phyloP scores from a whole-genome alignment of 2,113 vertebrate genomes.

The Onychostruthus taczanowskii region DNA sequence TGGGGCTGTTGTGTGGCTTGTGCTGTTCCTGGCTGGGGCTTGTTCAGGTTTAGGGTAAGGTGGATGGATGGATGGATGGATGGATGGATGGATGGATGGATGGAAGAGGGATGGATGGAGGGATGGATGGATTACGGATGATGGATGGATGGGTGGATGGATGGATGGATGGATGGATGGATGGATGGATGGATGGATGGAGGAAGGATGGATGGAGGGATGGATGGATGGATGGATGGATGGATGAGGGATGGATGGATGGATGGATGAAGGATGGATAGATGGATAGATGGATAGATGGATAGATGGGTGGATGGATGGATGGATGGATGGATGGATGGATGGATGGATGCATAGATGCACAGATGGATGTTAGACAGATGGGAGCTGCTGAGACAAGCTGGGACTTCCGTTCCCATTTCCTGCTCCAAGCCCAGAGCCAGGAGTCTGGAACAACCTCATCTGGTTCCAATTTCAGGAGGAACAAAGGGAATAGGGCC shows the following conservation, averaged over 20 bases:
- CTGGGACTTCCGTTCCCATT: rapidly evolving
- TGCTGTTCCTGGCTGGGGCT: too few species aligned
- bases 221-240: neutral
- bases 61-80: neutral
- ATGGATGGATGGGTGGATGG: neutral
- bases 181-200: neutral
- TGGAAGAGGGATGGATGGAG: neutral
- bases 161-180: neutral
- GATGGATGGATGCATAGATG: too few species aligned
- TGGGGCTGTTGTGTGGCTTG: neutral
- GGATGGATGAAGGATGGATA: too few species aligned
- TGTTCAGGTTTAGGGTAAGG: too few species aligned
- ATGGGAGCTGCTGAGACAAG: neutral
- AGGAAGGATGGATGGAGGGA: neutral
- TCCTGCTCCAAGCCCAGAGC: neutral
- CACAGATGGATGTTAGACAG: neutral
- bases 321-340: neutral
- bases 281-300: too few species aligned
- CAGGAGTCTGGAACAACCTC: neutral
- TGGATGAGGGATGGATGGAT: neutral
- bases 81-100: too few species aligned
- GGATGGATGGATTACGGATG: neutral
- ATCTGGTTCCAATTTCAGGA: neutral
- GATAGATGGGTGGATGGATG: neutral
- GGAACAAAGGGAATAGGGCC: neutral